These are phyloP conservation scores for Luidia sarsii DNA, from an alignment of 53 echinoderm and acorn worm species.

Conservation along the genomic window DNA sequence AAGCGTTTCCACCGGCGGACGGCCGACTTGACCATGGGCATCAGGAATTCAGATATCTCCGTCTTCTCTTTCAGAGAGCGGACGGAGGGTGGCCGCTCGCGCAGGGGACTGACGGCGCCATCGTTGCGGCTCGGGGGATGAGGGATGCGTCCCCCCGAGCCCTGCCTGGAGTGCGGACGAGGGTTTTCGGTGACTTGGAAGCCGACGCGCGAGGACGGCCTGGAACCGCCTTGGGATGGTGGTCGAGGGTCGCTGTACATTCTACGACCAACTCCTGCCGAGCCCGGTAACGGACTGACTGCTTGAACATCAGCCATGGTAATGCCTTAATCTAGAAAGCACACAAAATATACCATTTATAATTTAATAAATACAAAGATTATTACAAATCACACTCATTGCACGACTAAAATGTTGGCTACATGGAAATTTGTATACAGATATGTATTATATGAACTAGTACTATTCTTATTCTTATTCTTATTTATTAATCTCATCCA, in stretches of 20 bases:
- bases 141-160: constrained; percentile 54
- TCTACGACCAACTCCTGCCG: constrained; percentile 31
- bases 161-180: constrained; percentile 67
- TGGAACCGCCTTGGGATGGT: constrained; percentile 78
- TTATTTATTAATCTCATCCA: no score
- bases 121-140: constrained; percentile 48
- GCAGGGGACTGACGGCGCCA: constrained; percentile 47
- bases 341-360: no score
- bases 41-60: constrained; percentile 84
- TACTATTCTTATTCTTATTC: no score
- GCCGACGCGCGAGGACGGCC: constrained; percentile 82
- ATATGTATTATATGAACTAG: no score
- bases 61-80: constrained; percentile 67
- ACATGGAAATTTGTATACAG: no score
- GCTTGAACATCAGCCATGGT: constrained; percentile 70
- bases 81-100: constrained; percentile 76
- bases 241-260: constrained; percentile 62
- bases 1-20: constrained; percentile 98
- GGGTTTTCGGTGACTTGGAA: constrained; percentile 57
- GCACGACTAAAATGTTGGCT: no score
- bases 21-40: constrained; percentile 90
- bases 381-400: no score
- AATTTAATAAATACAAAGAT: no score
- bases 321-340: neutral
- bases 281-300: constrained; percentile 43